These are phyloP conservation scores for Blomia tropicalis DNA, from an alignment of 2,888 invertebrate genomes.

Conservation along the genomic window DNA sequence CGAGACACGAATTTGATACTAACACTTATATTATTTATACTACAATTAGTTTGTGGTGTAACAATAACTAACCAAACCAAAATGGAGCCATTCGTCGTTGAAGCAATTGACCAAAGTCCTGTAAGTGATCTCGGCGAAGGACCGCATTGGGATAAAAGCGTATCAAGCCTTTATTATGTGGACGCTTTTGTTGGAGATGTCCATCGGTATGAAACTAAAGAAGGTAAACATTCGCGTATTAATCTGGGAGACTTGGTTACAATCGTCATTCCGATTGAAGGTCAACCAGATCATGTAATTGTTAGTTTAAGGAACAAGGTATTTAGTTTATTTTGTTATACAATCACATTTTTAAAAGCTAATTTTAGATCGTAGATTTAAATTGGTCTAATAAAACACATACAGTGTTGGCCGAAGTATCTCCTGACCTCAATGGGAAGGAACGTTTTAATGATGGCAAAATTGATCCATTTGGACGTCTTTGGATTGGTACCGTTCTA, in stretches of 20 bases:
- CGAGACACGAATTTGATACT: too few species aligned
- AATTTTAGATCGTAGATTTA: background rate
- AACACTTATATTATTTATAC: too few species aligned
- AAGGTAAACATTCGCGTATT: constrained; percentile 19
- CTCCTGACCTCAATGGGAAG: background rate
- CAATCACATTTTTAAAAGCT: constrained; percentile 25
- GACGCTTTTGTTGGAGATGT: constrained; percentile 30
- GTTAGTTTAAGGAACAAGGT: constrained; percentile 24
- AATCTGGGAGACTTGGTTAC: constrained; percentile 28
- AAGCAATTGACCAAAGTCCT: background rate
- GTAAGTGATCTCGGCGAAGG: constrained; percentile 29
- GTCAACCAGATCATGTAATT: constrained; percentile 24
- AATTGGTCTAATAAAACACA: constrained; percentile 26
- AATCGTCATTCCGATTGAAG: constrained; percentile 27
- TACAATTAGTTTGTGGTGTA: too few species aligned
- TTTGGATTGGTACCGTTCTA: constrained; percentile 51
- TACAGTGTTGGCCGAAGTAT: background rate
- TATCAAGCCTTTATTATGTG: constrained; percentile 28
- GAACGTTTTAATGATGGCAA: constrained; percentile 59
- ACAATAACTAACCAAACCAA: background rate
- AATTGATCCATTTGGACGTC: constrained; percentile 52
- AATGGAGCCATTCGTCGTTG: background rate
- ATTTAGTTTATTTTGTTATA: too few species aligned
- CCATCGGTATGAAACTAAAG: background rate
- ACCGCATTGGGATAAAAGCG: constrained; percentile 30